phyloP scores from a whole-genome alignment of 2,797 vertebrate genomes.

The Chromis chromis region DNA sequence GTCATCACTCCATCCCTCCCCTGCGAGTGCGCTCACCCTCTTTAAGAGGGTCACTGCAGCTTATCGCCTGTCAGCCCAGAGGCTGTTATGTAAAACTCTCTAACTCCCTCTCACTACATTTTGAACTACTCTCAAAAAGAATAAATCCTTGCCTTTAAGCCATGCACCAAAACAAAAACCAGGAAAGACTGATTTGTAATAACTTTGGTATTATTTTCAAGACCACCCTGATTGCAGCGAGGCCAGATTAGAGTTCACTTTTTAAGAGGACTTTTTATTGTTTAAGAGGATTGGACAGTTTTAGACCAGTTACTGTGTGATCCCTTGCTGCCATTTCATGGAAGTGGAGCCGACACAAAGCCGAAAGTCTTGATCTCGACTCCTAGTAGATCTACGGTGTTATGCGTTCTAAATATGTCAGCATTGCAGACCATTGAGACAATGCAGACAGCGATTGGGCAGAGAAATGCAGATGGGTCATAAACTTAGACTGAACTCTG shows the following conservation, averaged over 20 bases:
- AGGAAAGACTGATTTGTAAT: conserved; percentile 26
- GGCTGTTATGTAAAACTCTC: conserved; percentile 73
- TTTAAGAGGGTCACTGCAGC: conserved; percentile 68
- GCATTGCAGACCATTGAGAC: conserved; percentile 2
- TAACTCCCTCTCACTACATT: conserved; percentile 55
- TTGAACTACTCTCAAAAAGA: conserved; percentile 52
- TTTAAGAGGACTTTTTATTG: conserved; percentile 51
- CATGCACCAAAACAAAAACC: conserved; percentile 53
- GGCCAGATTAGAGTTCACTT: conserved; percentile 39
- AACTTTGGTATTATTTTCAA: conserved; percentile 35
- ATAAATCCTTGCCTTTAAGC: conserved; percentile 55
- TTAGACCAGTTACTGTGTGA: conserved; percentile 42
- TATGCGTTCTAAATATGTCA: conserved; percentile 14
- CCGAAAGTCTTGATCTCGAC: conserved; percentile 8
- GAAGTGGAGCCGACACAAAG: conserved; percentile 26
- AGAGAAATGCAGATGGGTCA: conserved; percentile 20
- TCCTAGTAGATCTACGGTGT: background rate
- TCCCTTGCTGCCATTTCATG: conserved; percentile 28
- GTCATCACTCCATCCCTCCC: conserved; percentile 41
- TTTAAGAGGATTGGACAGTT: conserved; percentile 54
- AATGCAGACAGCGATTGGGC: background rate
- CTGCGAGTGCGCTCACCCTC: conserved; percentile 53
- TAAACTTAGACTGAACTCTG: conserved; percentile 56
- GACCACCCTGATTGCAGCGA: conserved; percentile 14
- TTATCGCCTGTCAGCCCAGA: conserved; percentile 57